Evolutionary conservation across 92 coral and sea anemone genomes (phyloP), one percentile per base, ranked within the genome.

Genomic region (Phenganax subtilis): DNA sequence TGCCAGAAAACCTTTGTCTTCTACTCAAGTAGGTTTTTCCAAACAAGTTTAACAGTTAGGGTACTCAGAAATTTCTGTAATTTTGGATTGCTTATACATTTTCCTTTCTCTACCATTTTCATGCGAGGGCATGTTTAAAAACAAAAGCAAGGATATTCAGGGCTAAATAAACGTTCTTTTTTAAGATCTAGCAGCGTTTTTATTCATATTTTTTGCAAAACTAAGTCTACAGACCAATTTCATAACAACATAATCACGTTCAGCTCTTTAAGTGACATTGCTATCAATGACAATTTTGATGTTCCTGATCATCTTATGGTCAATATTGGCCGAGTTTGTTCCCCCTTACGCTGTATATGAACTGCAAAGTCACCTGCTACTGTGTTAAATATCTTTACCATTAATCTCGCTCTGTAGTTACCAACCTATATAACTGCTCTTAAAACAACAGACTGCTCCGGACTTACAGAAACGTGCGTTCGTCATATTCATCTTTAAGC

Each of bases 231-330:
- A 20, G 25, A 20, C 25, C 25, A 20, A 20, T 20, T 20, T 20
- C 25, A 20, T 20, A 20, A 20, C 25, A 20, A 20, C 25, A 20
- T 20, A 20, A 20, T 20, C 25, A 20, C 0, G 25, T 84, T 77
- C 66, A 29, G 51, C 28, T 77, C 84, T 27, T 66, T 84, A 28
- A 72, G 52, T 61, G 25, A 65, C 51, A 61, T 15, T 69, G 55
- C 20, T 37, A 60, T 44, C 57, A 64, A 80, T 71, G 31, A 62
- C 7, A 37, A 62, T 12, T 62, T 62, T 7, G 73, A 31, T 25
- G 84, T 80, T 37, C 84, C 84, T 54, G 78, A 66, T 47, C 78
- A 52, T 52, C 58, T 80, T 44, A 31, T 31, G 57, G 58, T 64
- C 14, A 25, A 28, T 80, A 55, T 30, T 55, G 59, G 73, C 25